Evolutionary conservation across 2,888 invertebrate species (phyloP).

Genomic region (Hermaeophaga mercurialis): DNA sequence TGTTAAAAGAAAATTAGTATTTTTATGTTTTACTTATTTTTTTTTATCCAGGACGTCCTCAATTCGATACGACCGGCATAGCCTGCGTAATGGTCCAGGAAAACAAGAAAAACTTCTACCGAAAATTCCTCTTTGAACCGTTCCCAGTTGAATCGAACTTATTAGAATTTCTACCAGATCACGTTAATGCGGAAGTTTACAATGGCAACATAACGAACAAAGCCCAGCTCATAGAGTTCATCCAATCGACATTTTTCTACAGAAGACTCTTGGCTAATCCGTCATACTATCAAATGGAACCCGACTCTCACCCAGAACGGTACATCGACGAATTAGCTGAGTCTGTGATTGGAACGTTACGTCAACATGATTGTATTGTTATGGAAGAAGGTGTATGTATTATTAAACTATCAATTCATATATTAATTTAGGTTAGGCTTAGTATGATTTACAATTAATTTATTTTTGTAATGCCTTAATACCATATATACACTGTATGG

Average conservation of each 20-base stretch:
- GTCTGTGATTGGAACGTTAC: slow-evolving; percentile 72
- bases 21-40: not conserved
- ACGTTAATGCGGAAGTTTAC: slow-evolving; percentile 95
- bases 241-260: slow-evolving; percentile 99
- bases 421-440: too few relatives aligned
- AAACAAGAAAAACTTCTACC: slow-evolving; percentile 97
- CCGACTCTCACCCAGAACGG: slow-evolving; percentile 37
- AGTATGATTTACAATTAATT: too few relatives aligned
- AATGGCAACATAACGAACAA: slow-evolving; percentile 93
- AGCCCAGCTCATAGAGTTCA: slow-evolving; percentile 92
- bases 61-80: slow-evolving; percentile 92
- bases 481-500: too few relatives aligned
- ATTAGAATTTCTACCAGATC: slow-evolving; percentile 89
- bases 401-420: too few relatives aligned
- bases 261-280: slow-evolving; percentile 91
- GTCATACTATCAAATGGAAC: slow-evolving; percentile 82
- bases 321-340: slow-evolving; percentile 86
- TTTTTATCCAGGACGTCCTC: slow-evolving; percentile 75
- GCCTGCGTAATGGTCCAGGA: slow-evolving; percentile 92
- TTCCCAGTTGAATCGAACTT: slow-evolving; percentile 98
- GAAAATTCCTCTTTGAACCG: slow-evolving; percentile 98
- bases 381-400: slow-evolving; percentile 67
- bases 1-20: not conserved
- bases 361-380: slow-evolving; percentile 75
- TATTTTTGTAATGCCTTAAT: too few relatives aligned